These are phyloP conservation scores for Ovibos moschatus DNA, from an alignment of 2,113 vertebrate genomes.

Conservation along the genomic window DNA sequence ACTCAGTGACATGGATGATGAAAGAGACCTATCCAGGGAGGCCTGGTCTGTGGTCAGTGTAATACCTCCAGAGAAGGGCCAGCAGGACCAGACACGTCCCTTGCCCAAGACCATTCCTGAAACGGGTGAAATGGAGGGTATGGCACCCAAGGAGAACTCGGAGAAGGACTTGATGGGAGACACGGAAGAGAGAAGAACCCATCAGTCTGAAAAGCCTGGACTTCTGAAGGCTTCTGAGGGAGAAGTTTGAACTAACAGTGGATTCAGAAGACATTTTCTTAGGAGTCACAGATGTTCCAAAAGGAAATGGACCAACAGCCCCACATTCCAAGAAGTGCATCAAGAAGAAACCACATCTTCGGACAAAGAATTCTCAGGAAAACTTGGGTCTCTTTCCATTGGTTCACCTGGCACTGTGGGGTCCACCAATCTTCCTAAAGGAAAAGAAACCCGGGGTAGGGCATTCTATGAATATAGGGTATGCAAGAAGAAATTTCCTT, in stretches of 20 bases:
- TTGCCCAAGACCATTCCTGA: background rate
- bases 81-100: background rate
- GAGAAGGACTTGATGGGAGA: background rate
- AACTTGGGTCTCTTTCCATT: background rate
- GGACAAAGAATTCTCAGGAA: background rate
- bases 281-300: background rate
- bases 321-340: background rate
- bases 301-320: background rate
- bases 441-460: background rate
- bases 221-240: background rate
- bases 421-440: background rate
- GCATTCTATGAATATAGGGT: background rate
- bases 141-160: background rate
- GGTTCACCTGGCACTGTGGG: background rate
- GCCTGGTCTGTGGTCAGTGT: background rate
- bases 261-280: background rate
- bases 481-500: background rate
- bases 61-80: background rate
- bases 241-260: background rate
- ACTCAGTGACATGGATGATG: background rate
- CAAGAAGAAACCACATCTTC: background rate
- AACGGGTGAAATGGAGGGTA: background rate
- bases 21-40: background rate
- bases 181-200: background rate
- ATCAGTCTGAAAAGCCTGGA: background rate